These are phyloP conservation scores for Protodeltote pygarga DNA, from an alignment of 2,888 invertebrate species.

Conservation along the genomic window DNA sequence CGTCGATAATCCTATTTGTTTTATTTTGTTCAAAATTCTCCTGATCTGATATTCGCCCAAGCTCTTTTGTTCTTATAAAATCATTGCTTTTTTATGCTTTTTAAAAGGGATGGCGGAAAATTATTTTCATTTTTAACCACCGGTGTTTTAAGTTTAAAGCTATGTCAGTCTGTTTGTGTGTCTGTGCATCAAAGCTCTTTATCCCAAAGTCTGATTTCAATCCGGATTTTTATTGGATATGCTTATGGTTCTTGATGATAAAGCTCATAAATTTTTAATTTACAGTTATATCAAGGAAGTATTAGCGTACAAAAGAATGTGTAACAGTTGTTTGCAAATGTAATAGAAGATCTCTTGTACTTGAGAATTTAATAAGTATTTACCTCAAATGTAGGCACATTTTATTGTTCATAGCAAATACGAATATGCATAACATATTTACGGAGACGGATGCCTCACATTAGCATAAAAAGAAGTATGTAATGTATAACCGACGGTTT, in stretches of 20 bases:
- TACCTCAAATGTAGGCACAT: slow-evolving; percentile 27
- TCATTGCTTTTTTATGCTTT: background rate
- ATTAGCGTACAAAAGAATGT: too few species aligned
- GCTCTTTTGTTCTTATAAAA: background rate
- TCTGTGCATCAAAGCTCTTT: too few species aligned
- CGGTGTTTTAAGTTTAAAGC: too few species aligned
- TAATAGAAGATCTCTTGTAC: slow-evolving; percentile 6
- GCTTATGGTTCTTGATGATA: too few species aligned
- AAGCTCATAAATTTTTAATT: too few species aligned
- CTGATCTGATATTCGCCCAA: slow-evolving; percentile 6
- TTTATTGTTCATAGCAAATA: slow-evolving; percentile 43
- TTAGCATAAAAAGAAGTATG: slow-evolving; percentile 63
- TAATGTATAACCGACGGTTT: slow-evolving; percentile 46
- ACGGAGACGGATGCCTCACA: slow-evolving; percentile 52
- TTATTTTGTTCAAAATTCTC: slow-evolving; percentile 20
- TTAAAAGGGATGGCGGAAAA: background rate
- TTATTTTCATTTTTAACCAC: too few species aligned
- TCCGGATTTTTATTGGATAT: too few species aligned
- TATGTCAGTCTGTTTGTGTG: too few species aligned
- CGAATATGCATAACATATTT: slow-evolving; percentile 56
- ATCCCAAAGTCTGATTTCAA: too few species aligned
- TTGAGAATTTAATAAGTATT: slow-evolving; percentile 13
- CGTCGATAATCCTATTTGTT: slow-evolving; percentile 42
- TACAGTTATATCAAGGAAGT: too few species aligned
- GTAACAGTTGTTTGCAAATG: too few species aligned